Percentiles rank a stretch among this genome's conserved stretches.
These are phyloP conservation scores for Carcina quercana DNA, from an alignment of 2,888 invertebrate genomes.

Conservation along the genomic window DNA sequence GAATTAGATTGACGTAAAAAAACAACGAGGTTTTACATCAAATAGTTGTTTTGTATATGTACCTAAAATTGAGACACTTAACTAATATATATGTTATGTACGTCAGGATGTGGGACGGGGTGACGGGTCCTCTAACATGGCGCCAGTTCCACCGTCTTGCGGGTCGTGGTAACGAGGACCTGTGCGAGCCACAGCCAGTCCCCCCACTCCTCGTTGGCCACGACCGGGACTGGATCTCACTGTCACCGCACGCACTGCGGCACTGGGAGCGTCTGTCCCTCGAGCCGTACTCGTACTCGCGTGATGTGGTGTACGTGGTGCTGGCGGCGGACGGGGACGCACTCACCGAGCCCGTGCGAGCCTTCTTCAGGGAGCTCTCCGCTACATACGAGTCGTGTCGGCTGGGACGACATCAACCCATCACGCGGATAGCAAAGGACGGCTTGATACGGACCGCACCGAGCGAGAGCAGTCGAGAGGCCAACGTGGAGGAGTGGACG, in stretches of 20 bases:
- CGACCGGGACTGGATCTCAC: conserved; percentile 95
- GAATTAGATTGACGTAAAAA: too few species aligned
- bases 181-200: conserved; percentile 94
- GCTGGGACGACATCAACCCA: conserved; percentile 94
- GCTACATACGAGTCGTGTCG: conserved; percentile 96
- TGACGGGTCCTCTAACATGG: conserved; percentile 98
- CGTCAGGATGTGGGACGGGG: conserved; percentile 97
- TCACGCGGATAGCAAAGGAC: conserved; percentile 87
- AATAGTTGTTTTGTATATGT: background rate
- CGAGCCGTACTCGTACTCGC: conserved; percentile 95
- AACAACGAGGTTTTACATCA: conserved; percentile 30
- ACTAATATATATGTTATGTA: conserved; percentile 22
- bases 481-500: conserved; percentile 92
- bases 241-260: conserved; percentile 94
- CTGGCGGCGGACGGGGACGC: conserved; percentile 94
- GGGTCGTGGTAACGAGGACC: conserved; percentile 94
- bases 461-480: conserved; percentile 25
- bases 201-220: conserved; percentile 95
- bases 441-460: conserved; percentile 87
- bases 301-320: conserved; percentile 96
- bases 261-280: conserved; percentile 98
- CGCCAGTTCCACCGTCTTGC: conserved; percentile 97
- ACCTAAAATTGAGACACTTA: background rate
- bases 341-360: conserved; percentile 83
- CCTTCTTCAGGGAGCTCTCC: conserved; percentile 94